phyloP scores from a whole-genome alignment of 2,888 invertebrate genomes.

The Tenthredo scrophulariae region DNA sequence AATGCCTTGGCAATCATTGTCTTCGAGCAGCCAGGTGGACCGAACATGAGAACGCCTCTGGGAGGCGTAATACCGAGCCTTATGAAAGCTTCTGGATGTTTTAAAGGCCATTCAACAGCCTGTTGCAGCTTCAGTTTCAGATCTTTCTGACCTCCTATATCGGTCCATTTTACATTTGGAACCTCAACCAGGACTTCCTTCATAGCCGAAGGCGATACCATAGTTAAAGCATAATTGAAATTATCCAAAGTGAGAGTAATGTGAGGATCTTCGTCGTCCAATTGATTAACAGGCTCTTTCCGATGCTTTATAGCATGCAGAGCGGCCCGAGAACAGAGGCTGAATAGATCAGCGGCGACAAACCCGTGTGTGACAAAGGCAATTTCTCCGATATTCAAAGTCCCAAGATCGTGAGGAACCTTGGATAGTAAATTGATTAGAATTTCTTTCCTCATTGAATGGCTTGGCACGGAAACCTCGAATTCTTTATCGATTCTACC shows the following conservation, averaged over 20 bases:
- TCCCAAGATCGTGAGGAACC: conserved; percentile 80
- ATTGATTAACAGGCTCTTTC: conserved; percentile 59
- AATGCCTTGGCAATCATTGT: conserved; percentile 99
- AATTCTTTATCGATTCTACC: conserved; percentile 91
- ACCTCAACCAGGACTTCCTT: conserved; percentile 92
- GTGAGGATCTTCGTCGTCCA: conserved; percentile 60
- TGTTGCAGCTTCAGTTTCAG: conserved; percentile 92
- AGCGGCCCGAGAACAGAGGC: conserved; percentile 87
- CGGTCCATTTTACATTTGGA: conserved; percentile 93
- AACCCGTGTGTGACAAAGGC: conserved; percentile 91
- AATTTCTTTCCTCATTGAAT: conserved; percentile 84
- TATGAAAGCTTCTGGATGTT: conserved; percentile 89
- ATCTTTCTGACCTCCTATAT: conserved; percentile 95
- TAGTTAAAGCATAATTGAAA: conserved; percentile 83
- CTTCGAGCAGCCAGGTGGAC: conserved; percentile 99
- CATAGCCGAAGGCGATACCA: conserved; percentile 94
- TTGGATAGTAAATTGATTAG: conserved; percentile 83
- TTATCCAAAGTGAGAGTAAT: conserved; percentile 78
- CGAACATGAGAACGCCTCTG: conserved; percentile 94
- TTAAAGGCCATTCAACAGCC: conserved; percentile 96
- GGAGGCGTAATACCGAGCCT: conserved; percentile 92
- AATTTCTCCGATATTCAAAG: conserved; percentile 82
- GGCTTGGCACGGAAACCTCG: conserved; percentile 88
- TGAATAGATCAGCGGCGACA: conserved; percentile 92
- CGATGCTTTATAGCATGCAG: conserved; percentile 81